A percentile compares a stretch with the other conserved stretches of the same genome.
Evolutionary conservation across 2,888 invertebrate genomes (phyloP).

Genomic region (Drosophila incognita): DNA sequence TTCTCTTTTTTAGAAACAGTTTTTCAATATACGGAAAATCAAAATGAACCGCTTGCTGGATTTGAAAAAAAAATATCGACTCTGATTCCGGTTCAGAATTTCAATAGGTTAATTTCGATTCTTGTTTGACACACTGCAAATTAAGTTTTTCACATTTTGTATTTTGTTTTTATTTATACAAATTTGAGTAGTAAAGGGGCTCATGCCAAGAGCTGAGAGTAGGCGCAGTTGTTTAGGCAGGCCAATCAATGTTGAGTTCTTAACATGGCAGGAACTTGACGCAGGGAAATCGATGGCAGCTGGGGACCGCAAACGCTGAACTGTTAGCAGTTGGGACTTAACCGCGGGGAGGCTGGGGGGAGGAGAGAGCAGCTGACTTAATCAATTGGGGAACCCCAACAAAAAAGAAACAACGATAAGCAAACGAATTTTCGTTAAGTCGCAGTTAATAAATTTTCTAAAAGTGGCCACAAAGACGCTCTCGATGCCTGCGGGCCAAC

Average conservation of each 20-base stretch:
- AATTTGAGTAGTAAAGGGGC: neutral
- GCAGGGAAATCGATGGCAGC: conserved; percentile 1
- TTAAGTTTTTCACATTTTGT: neutral
- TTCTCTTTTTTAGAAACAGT: neutral
- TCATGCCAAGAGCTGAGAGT: neutral
- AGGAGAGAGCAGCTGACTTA: conserved; percentile 24
- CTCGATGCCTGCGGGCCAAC: conserved; percentile 14
- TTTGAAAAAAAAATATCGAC: neutral
- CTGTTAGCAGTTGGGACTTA: neutral
- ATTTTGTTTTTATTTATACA: neutral
- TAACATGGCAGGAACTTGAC: neutral
- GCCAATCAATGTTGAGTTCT: conserved; percentile 1
- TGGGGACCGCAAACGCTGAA: neutral
- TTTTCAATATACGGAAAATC: neutral
- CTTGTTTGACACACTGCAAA: neutral
- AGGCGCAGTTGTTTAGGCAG: neutral
- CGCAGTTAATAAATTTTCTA: conserved; percentile 64
- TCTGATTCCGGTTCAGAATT: neutral
- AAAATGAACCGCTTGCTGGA: neutral
- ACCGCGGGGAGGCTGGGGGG: neutral
- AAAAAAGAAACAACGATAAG: conserved; percentile 20
- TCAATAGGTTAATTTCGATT: neutral
- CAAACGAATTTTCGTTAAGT: conserved; percentile 58
- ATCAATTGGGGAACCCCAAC: conserved; percentile 37
- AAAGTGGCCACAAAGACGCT: conserved; percentile 59